Conservation (phyloP, 1,140 invertebrate genomes). For the Calliphora vicina region DNA sequence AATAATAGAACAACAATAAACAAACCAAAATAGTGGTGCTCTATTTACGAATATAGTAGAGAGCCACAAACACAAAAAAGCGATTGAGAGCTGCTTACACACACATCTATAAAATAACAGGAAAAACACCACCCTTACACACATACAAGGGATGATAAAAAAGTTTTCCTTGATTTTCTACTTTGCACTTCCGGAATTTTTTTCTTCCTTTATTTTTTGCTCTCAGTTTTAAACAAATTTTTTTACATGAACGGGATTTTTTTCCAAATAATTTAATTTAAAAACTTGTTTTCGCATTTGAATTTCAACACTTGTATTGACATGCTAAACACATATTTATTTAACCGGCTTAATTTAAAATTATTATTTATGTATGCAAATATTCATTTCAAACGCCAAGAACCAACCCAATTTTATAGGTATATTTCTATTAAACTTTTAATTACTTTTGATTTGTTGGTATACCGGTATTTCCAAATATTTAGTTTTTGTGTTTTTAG, state of each 20-base stretch:
- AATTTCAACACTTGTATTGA: not conserved
- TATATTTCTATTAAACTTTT: not conserved
- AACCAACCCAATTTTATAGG: not conserved
- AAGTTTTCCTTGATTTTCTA: conserved; percentile 10
- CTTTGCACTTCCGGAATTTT: conserved; percentile 20
- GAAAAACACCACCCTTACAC: not conserved
- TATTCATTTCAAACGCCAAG: no score
- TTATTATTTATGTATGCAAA: not conserved
- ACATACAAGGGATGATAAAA: not conserved
- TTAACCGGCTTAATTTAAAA: not conserved
- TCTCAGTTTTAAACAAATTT: not conserved
- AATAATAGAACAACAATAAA: not conserved
- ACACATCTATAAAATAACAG: not conserved
- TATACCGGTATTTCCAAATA: not conserved
- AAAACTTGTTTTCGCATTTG: not conserved
- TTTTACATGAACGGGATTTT: not conserved
- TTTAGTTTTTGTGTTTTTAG: no score
- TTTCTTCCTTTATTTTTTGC: not conserved
- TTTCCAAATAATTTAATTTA: not conserved
- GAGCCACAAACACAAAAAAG: not conserved
- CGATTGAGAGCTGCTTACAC: not conserved
- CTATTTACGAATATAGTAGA: not conserved
- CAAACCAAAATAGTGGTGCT: not conserved
- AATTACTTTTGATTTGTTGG: not conserved
- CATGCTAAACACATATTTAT: no score